Conservation (phyloP, 2,113 vertebrate species). For the Puffinus mauretanicus region DNA sequence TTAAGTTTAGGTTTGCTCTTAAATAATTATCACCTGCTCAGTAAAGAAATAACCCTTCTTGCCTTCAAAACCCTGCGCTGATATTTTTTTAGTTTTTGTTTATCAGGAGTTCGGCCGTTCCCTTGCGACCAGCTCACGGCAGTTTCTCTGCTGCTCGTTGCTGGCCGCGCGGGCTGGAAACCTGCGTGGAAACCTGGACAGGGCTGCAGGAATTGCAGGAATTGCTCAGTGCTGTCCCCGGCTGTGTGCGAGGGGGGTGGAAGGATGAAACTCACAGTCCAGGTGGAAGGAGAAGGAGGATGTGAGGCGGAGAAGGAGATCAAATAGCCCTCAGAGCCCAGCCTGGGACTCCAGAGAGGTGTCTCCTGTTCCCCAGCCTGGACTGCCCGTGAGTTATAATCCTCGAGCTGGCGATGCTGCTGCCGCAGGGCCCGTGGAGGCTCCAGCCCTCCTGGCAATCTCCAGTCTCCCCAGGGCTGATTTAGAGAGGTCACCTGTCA, state of each 20-base stretch:
- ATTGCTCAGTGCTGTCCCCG: background rate
- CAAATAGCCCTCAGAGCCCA: background rate
- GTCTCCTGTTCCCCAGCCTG: background rate
- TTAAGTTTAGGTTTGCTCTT: background rate
- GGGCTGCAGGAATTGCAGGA: background rate
- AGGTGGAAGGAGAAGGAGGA: background rate
- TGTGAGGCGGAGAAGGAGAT: background rate
- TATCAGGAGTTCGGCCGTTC: background rate
- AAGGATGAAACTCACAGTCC: background rate
- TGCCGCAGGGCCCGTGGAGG: fast-evolving
- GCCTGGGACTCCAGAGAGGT: background rate
- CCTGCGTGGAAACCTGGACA: background rate
- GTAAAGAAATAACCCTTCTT: background rate
- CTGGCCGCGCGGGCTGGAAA: background rate
- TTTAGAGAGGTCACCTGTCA: conserved; percentile 56
- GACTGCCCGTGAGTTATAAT: background rate
- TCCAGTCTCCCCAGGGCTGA: background rate
- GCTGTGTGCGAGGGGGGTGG: no score
- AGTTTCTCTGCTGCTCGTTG: background rate
- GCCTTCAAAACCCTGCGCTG: background rate
- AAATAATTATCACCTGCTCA: background rate
- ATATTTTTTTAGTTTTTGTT: background rate
- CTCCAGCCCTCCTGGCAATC: background rate
- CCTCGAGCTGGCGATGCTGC: background rate
- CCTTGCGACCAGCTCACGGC: background rate